Percentiles rank a stretch among this genome's conserved stretches.
These are phyloP conservation scores for Philypnodon macrostomus DNA, from an alignment of 2,797 vertebrate species.

Conservation along the genomic window DNA sequence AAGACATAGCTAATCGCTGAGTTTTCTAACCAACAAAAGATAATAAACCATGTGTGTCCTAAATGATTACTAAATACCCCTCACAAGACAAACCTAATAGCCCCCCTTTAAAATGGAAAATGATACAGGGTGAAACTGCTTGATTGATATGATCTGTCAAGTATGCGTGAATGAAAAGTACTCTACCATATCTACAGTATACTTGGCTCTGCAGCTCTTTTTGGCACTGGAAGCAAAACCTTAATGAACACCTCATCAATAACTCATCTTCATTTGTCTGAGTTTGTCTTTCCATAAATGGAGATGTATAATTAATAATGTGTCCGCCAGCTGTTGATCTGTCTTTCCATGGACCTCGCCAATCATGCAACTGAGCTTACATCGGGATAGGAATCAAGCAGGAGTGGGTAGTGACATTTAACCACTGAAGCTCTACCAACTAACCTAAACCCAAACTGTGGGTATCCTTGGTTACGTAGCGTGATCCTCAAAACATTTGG, in stretches of 20 bases:
- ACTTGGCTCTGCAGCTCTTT: conserved; percentile 9
- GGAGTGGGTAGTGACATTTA: no score
- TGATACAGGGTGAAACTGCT: conserved; percentile 3
- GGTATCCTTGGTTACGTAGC: conserved; percentile 23
- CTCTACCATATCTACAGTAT: conserved; percentile 10
- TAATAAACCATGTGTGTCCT: no score
- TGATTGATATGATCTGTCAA: conserved; percentile 40
- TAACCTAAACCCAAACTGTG: neutral
- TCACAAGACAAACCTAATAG: no score
- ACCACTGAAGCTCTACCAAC: no score
- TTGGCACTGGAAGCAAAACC: conserved; percentile 16
- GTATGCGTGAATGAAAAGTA: conserved; percentile 25
- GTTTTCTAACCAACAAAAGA: no score
- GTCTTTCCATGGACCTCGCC: conserved; percentile 9
- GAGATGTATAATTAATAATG: conserved; percentile 14
- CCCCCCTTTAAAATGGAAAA: no score
- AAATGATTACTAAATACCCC: no score
- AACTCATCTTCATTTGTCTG: conserved; percentile 24
- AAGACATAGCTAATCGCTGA: no score
- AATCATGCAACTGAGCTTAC: neutral
- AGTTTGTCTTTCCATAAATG: conserved; percentile 5
- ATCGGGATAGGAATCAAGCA: no score
- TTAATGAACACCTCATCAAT: conserved; percentile 32
- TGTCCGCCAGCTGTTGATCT: conserved; percentile 17
- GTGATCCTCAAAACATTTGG: conserved; percentile 47